phyloP scores from a whole-genome alignment of 2,888 invertebrate genomes.

The Metallyticus violacea region DNA sequence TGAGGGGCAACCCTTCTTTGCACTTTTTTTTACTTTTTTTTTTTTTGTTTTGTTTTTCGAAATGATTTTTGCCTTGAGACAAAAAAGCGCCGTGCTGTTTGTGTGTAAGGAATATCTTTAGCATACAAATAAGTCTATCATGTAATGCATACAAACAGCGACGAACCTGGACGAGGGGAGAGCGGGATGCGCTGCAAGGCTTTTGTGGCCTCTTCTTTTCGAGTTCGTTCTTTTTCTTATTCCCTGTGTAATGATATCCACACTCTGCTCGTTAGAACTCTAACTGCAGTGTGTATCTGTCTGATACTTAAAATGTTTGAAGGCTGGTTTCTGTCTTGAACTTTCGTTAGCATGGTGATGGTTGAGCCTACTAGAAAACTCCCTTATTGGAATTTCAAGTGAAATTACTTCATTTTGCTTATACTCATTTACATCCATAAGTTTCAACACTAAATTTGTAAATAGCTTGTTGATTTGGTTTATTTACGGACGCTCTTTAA shows the following conservation, averaged over 20 bases:
- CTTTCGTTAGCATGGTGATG: too few species aligned
- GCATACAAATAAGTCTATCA: constrained; percentile 1
- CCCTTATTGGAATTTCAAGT: too few species aligned
- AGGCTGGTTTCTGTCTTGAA: not conserved
- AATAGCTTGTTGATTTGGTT: too few species aligned
- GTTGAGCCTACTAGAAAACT: too few species aligned
- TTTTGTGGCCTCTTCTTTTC: not conserved
- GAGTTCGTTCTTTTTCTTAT: not conserved
- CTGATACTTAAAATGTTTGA: not conserved
- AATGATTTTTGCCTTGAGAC: not conserved
- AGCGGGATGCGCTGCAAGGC: not conserved
- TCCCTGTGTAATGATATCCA: not conserved
- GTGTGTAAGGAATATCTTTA: not conserved
- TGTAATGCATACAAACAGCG: not conserved
- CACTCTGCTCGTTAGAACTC: not conserved
- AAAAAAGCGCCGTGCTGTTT: not conserved
- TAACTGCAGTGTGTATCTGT: not conserved
- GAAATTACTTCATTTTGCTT: too few species aligned
- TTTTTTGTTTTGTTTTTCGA: not conserved
- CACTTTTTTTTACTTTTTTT: not conserved
- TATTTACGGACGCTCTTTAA: too few species aligned
- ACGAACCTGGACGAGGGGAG: not conserved
- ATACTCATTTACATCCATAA: too few species aligned
- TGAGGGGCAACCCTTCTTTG: not conserved
- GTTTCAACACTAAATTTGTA: too few species aligned